Conservation (phyloP, 92 coral and sea anemone genomes). For the Umimayanthus kanabou region DNA sequence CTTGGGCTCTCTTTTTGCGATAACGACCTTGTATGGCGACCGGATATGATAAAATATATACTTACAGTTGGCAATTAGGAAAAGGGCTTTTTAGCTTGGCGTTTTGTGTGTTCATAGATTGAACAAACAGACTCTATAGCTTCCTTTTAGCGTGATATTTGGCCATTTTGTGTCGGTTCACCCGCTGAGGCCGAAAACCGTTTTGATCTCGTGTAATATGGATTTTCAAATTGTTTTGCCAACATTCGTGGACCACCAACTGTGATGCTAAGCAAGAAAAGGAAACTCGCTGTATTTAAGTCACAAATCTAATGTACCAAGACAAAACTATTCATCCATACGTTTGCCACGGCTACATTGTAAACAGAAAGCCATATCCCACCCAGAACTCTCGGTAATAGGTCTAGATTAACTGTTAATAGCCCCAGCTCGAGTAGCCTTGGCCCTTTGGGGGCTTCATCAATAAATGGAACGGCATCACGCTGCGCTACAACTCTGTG, state of each 20-base stretch:
- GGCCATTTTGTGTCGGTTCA: background rate
- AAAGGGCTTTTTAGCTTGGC: background rate
- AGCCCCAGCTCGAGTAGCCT: background rate
- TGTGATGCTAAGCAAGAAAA: background rate
- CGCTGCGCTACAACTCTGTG: constrained; percentile 2
- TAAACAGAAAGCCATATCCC: background rate
- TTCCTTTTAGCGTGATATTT: constrained; percentile 4
- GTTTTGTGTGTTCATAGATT: background rate
- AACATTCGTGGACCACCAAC: constrained; percentile 9
- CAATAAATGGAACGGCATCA: background rate
- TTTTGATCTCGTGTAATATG: background rate
- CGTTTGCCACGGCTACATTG: background rate
- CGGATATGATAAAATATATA: background rate
- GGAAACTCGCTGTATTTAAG: background rate
- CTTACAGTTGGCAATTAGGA: background rate
- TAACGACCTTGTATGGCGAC: background rate
- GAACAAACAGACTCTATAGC: background rate
- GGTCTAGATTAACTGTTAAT: constrained; percentile 2
- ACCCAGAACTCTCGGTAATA: background rate
- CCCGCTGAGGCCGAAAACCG: constrained; percentile 1
- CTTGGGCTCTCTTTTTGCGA: constrained; percentile 6
- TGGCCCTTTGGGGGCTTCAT: background rate
- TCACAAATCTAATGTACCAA: background rate
- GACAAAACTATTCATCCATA: background rate
- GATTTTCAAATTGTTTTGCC: constrained; percentile 19